Evolutionary conservation across 2,113 vertebrate genomes (phyloP), one percentile per base, ranked within the genome.

Genomic region (Tetrao urogallus): DNA sequence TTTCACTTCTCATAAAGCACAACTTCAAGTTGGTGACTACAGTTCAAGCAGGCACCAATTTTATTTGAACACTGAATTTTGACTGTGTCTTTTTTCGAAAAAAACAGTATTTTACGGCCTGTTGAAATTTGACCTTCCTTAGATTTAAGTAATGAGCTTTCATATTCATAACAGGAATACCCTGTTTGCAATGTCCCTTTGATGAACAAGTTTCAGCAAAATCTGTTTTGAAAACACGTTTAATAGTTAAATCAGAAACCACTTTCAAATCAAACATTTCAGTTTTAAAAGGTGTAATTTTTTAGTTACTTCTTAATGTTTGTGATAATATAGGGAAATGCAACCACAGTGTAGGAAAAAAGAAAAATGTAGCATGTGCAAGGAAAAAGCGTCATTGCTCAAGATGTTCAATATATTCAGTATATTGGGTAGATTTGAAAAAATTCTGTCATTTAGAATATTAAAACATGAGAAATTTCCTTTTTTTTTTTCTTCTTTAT

Each of bases 141-240:
- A 48, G 38, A 43, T 70, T 84, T 87, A 80, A 78, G 20, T 50
- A 94, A 90, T 22, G 48, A 36, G 52, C 10, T 87, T 90, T 24
- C 82, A 24, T 61, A 82, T 32, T 65, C 5, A 6, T 61, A 91
- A 82, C 6, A 76, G 54, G 28, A 67, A 54, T 2, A 4, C n/a
- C 57, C 5, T 66, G 60, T 14, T 69, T 90, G 74, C 32, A 78
- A 72, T 69, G 67, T 63, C 21, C 36, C 12, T 65, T 50, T 84
- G 66, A 75, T 5, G 74, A 60, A 67, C 20, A 91, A 57, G 28
- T 74, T 67, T 72, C 42, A 67, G 50, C 42, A 32, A 79, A 85
- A 74, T 47, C 38, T 76, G 70, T 81, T 90, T 84, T 67, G 76
- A 74, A 95, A 94, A 67, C 25, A 34, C 32, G 65, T 80, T 94